Evolutionary conservation across 2,888 invertebrate species (phyloP), one percentile per base, ranked within the genome.

Genomic region (Leptarthrus brevirostris): DNA sequence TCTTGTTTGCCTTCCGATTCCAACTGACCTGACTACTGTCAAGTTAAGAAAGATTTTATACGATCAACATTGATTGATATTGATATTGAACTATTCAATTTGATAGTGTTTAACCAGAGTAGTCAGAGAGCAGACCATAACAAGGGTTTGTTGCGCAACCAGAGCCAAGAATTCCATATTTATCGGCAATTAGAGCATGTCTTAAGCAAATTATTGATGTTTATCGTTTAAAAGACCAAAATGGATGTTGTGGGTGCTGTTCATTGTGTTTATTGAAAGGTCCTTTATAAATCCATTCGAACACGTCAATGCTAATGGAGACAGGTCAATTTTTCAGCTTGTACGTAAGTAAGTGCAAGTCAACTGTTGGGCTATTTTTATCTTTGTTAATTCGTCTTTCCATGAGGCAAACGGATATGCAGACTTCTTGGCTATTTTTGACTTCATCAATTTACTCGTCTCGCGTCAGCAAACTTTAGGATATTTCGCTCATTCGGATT

Each of bases 1-100:
- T 74, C 74, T 74, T 61, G 74, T 74, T 74, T 61, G 40, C 71
- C 74, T 74, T 74, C n/a, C n/a, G n/a, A n/a, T n/a, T n/a, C 70
- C 71, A 71, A 10, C 10, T 36, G 36, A 16, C 18, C 14, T 58
- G 36, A 58, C 36, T 34, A 36, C 54, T 22, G 54, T 54, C 22
- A 54, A 54, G 18, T 54, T 18, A 54, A 24, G 24, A 24, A 24
- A 22, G 54, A 54, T 54, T 53, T 54, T 54, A 54, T 14, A 22
- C 54, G 24, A 6, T 24, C 10, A 54, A n/a, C 54, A 53, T 53
- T 22, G 53, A 53, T 53, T 53, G 53, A 54, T 30, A 6, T 30
- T 30, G 8, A 53, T 54, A 22, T 54, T 18, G 22, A 22, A 22
- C 54, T 54, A 6, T 24, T 14, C 4, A 14, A 12, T 54, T 22